Base-by-base conservation (phyloP, 2,888 invertebrate species). In the Palloptera scutellata region DNA sequence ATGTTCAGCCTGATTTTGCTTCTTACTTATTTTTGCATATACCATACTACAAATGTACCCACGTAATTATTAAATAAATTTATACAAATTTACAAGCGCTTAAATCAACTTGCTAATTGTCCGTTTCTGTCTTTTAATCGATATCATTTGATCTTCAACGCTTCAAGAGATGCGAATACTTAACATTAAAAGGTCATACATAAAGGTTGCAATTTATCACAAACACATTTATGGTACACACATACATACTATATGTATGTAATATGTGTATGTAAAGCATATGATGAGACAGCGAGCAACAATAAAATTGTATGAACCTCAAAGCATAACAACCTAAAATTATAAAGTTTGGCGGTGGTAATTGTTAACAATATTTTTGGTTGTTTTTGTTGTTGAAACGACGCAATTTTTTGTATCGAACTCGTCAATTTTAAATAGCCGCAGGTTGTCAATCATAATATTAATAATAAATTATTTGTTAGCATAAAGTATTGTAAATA, bases 361-460 rank as follows among this genome's bases (percentile, higher is more conserved):
- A 30, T 30, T 30, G 30, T 30, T 30, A 30, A 30, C 30, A 30
- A 30, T 30, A 30, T 30, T 30, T 30, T 30, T 30, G 30, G 30
- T 6, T 30, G 30, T 30, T 30, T 2, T 30, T 30, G 30, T 30
- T 30, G 30, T 30, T 30, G 30, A 30, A 30, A 6, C 30, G 30
- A 30, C 30, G 30, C 2, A 12, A 60, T 30, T 58, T 30, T 43
- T 12, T 54, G 20, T 9, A 54, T 66, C 62, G 61, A 66, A 59
- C 60, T 54, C 62, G 61, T 52, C 60, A 69, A 61, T 61, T 70
- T 63, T 17, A 55, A 52, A 69, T 52, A 59, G 71, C 72, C 72
- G 54, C 69, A 57, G 70, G 72, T 72, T 72, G 72, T 70, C 72
- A 70, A 72, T 70, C 72, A 70, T 68, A 70, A 70, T 64, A 64